Conservation (phyloP, 1,140 invertebrate genomes). For the Ceratitis capitata region DNA sequence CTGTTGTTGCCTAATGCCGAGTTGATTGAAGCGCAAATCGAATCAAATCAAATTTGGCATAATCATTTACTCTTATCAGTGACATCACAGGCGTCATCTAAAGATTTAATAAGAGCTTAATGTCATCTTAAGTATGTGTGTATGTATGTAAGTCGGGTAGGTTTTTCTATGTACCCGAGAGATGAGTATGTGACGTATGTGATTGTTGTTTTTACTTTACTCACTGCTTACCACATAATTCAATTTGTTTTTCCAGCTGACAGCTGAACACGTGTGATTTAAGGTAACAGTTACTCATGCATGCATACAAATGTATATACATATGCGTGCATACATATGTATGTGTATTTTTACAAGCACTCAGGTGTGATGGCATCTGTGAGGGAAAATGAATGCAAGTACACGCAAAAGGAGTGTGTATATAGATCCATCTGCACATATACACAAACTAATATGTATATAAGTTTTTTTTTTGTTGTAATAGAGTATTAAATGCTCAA, state of each 20-base stretch:
- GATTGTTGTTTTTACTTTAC: too few relatives aligned
- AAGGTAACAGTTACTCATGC: not conserved
- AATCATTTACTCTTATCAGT: constrained; percentile 31
- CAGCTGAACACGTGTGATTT: constrained; percentile 24
- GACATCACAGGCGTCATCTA: not conserved
- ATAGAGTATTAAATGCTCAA: constrained; percentile 7
- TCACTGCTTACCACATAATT: not conserved
- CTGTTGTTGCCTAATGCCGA: not conserved
- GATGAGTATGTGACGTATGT: too few relatives aligned
- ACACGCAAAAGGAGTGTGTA: not conserved
- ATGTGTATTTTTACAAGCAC: not conserved
- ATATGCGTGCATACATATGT: not conserved
- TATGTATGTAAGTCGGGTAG: not conserved
- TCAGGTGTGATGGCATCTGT: too few relatives aligned
- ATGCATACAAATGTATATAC: not conserved
- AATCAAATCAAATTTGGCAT: constrained; percentile 30
- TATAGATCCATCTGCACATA: not conserved
- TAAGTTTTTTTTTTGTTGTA: not conserved
- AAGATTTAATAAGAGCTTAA: constrained; percentile 12
- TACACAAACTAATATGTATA: not conserved
- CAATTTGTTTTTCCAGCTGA: constrained; percentile 1
- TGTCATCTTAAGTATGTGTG: too few relatives aligned
- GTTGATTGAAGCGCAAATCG: constrained; percentile 29
- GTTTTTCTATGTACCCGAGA: not conserved
- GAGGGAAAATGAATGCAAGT: not conserved